A percentile compares a stretch with the other conserved stretches of the same genome.
These are phyloP conservation scores for Scylla paramamosain DNA, from an alignment of 1,140 invertebrate genomes.

Conservation along the genomic window DNA sequence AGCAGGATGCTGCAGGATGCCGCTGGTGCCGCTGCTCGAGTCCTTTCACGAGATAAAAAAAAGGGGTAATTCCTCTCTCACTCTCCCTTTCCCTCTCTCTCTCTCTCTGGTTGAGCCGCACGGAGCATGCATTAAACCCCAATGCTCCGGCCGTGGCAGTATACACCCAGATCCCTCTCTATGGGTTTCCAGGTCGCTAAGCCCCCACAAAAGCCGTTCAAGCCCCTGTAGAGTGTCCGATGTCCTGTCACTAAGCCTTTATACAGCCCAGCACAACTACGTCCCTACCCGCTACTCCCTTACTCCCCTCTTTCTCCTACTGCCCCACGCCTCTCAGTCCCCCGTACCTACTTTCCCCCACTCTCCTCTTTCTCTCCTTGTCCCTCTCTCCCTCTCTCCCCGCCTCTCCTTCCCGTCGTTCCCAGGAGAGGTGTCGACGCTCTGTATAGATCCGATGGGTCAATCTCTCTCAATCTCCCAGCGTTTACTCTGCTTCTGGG, in stretches of 20 bases:
- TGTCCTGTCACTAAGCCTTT: slow-evolving; percentile 11
- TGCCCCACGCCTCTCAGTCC: too few species aligned
- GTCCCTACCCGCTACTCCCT: not conserved
- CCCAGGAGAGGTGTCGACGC: not conserved
- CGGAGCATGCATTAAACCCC: too few species aligned
- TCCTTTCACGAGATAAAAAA: too few species aligned
- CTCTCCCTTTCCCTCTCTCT: slow-evolving; percentile 7
- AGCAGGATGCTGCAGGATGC: too few species aligned
- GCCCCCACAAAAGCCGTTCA: not conserved
- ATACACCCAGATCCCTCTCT: not conserved
- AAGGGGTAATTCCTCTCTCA: not conserved
- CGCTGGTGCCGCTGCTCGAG: too few species aligned
- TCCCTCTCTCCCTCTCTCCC: not conserved
- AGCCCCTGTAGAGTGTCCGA: slow-evolving; percentile 17
- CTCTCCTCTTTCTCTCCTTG: not conserved
- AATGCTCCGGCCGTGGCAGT: too few species aligned
- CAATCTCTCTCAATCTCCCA: not conserved
- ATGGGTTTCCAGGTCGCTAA: slow-evolving; percentile 11
- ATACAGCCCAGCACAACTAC: not conserved
- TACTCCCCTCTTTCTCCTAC: too few species aligned
- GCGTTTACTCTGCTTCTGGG: not conserved
- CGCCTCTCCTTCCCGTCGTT: not conserved
- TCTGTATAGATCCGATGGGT: not conserved
- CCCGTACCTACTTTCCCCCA: too few species aligned
- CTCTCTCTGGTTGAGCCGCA: not conserved